Percentiles rank a stretch among this genome's conserved stretches.
These are phyloP conservation scores for Cyrtodaria siliqua DNA, from an alignment of 2,888 invertebrate genomes.

Conservation along the genomic window DNA sequence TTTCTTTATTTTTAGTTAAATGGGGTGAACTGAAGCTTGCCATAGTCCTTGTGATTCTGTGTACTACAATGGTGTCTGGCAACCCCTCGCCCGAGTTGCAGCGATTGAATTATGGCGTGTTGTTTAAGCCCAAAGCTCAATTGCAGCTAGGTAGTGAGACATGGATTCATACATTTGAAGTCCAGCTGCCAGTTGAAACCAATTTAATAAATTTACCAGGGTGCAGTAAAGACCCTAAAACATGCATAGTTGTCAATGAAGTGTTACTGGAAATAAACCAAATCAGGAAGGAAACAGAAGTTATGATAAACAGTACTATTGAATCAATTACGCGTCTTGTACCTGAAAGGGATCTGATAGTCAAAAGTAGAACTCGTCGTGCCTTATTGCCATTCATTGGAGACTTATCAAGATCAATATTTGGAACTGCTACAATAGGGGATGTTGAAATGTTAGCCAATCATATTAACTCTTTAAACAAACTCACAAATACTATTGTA, in stretches of 20 bases:
- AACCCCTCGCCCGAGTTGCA: too few relatives aligned
- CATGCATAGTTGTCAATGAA: slow-evolving; percentile 22
- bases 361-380: slow-evolving; percentile 3
- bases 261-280: slow-evolving; percentile 24
- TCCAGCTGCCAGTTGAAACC: too few relatives aligned
- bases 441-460: slow-evolving; percentile 27
- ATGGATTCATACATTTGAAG: too few relatives aligned
- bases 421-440: slow-evolving; percentile 24
- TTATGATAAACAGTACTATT: slow-evolving; percentile 17
- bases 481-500: slow-evolving; percentile 6
- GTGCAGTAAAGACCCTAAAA: too few relatives aligned
- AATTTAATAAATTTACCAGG: too few relatives aligned
- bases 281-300: slow-evolving; percentile 17
- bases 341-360: too few relatives aligned
- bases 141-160: slow-evolving; percentile 9
- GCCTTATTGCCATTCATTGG: too few relatives aligned
- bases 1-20: slow-evolving; percentile 6
- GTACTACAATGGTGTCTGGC: too few relatives aligned
- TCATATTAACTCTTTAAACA: slow-evolving; percentile 19
- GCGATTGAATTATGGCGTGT: slow-evolving; percentile 29
- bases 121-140: slow-evolving; percentile 11
- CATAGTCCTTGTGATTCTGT: too few relatives aligned
- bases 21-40: slow-evolving; percentile 10
- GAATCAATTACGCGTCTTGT: too few relatives aligned
- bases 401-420: too few relatives aligned